Conservation (phyloP, 2,797 vertebrate species). For the Peromyscus eremicus region DNA sequence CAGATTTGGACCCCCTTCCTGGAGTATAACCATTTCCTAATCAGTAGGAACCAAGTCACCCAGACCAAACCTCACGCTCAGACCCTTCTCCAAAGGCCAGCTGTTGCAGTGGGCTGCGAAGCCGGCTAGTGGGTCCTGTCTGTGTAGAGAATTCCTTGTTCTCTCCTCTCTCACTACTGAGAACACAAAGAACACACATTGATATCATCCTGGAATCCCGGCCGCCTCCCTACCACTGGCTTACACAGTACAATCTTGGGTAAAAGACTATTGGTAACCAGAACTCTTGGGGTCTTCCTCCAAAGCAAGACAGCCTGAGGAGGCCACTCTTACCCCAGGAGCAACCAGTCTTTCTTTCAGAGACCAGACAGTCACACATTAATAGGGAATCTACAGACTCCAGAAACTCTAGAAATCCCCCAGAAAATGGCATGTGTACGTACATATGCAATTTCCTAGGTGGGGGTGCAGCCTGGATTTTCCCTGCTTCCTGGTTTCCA, state of each 20-base stretch:
- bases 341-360: neutral
- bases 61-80: neutral
- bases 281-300: neutral
- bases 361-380: neutral
- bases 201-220: neutral
- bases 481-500: neutral
- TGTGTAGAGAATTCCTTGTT: neutral
- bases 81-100: neutral
- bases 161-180: neutral
- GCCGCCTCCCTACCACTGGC: neutral
- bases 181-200: neutral
- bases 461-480: neutral
- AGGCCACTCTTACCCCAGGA: neutral
- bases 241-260: constrained; percentile 14
- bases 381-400: constrained; percentile 3
- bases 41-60: neutral
- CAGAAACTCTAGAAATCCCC: constrained; percentile 18
- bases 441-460: neutral
- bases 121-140: neutral
- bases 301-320: neutral
- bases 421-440: constrained; percentile 13
- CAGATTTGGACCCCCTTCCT: neutral
- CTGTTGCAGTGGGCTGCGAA: neutral
- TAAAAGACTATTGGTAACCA: neutral
- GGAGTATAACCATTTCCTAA: neutral